Evolutionary conservation across 2,113 vertebrate species (phyloP).

Genomic region (Rhabdomys dilectus): DNA sequence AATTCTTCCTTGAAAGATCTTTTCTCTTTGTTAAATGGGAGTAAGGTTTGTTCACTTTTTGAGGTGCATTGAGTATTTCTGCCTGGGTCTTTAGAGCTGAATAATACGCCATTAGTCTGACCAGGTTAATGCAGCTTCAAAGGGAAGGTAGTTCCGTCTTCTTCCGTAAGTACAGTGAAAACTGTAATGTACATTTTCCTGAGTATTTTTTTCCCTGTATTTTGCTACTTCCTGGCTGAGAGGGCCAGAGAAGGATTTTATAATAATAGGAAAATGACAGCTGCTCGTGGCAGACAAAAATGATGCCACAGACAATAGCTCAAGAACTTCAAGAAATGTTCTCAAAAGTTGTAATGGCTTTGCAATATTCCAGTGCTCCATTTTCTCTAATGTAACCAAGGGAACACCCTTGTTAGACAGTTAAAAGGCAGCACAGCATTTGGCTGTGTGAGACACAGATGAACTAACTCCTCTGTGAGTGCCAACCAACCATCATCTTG

Average conservation of each 20-base stretch:
- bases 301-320: neutral
- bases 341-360: slow-evolving; percentile 35
- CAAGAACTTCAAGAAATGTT: neutral
- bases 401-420: neutral
- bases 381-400: neutral
- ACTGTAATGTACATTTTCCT: neutral
- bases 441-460: neutral
- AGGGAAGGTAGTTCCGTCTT: neutral
- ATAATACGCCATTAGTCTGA: slow-evolving; percentile 45
- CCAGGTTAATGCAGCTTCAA: slow-evolving; percentile 46
- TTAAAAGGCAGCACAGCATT: neutral
- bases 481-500: neutral
- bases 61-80: slow-evolving; percentile 30
- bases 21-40: slow-evolving; percentile 11
- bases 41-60: slow-evolving; percentile 50
- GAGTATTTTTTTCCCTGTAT: neutral
- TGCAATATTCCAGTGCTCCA: neutral
- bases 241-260: neutral
- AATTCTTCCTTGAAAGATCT: slow-evolving; percentile 54
- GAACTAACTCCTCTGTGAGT: neutral
- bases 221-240: slow-evolving; percentile 39
- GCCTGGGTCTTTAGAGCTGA: slow-evolving; percentile 28
- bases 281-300: neutral
- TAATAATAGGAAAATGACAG: slow-evolving; percentile 27
- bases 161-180: slow-evolving; percentile 26